phyloP scores from a whole-genome alignment of 2,797 vertebrate species.

The Bradypus variegatus region DNA sequence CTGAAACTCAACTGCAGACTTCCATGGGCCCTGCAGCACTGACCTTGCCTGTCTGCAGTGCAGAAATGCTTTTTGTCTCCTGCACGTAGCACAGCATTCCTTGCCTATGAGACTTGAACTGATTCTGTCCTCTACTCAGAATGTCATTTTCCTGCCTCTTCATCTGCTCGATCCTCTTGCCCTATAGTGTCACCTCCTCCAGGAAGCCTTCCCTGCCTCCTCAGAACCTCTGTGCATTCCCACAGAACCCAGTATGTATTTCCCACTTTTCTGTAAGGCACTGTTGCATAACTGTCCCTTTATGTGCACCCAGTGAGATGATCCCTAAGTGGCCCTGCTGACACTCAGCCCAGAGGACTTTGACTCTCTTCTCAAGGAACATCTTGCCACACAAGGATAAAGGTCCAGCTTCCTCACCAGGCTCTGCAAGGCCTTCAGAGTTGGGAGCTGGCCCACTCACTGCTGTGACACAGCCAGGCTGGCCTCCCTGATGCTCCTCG shows the following conservation, averaged over 20 bases:
- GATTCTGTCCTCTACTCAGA: no score
- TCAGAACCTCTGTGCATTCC: not conserved
- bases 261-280: not conserved
- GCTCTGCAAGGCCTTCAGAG: not conserved
- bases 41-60: not conserved
- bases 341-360: not conserved
- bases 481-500: not conserved
- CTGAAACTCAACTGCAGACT: accelerated
- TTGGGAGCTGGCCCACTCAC: not conserved
- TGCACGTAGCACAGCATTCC: no score
- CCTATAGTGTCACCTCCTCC: not conserved
- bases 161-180: not conserved
- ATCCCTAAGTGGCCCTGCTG: not conserved
- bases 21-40: not conserved
- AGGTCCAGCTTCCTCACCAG: not conserved
- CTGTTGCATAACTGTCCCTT: not conserved
- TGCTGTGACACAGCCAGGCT: accelerated
- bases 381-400: not conserved
- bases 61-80: not conserved
- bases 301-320: accelerated
- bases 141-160: not conserved
- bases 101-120: not conserved
- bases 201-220: not conserved
- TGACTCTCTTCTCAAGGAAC: not conserved
- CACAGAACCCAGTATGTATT: not conserved